Base-by-base conservation (phyloP, 2,888 invertebrate species). In the Epinotia ramella region DNA sequence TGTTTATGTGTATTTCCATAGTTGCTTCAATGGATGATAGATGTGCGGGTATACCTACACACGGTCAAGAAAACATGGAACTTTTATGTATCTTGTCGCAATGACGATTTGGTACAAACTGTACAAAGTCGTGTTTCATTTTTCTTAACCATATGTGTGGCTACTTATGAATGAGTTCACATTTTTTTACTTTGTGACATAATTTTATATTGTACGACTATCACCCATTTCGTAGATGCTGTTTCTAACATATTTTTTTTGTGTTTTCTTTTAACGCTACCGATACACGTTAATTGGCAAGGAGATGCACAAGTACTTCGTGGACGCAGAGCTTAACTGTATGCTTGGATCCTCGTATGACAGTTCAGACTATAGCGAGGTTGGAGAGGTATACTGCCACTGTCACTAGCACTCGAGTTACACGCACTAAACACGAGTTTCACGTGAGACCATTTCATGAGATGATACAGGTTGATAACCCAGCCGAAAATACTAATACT, bases 301-400 rank as follows among this genome's bases (percentile, higher is more conserved):
- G 97, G 95, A 96, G 95, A 96, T 96, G 96, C 96, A 96, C 95
- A 96, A 96, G 92, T 96, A 97, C 95, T 97, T 96, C 95, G 96
- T 97, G 96, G 97, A 97, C 89, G 97, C 97, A 86, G 97, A 97
- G 95, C 96, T 97, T 94, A 96, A 96, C 92, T 96, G 96, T 91
- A 96, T 97, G 96, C 95, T 96, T 91, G 95, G 95, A 91, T 92
- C 95, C 79, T 93, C 95, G 86, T 95, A 95, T 93, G 96, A 96
- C 86, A 95, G 87, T 90, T 87, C 91, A 85, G 94, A 95, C 69
- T 94, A 91, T 87, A 85, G 85, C 79, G 94, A 95, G 95, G 95
- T 95, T 67, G 57, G 56, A 56, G 68, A 57, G 59, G 94, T 83
- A 80, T 79, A 82, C 78, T 84, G 86, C 81, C 74, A 59, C 74